Conservation (phyloP, 2,113 vertebrate genomes). For the Pagrus major region DNA sequence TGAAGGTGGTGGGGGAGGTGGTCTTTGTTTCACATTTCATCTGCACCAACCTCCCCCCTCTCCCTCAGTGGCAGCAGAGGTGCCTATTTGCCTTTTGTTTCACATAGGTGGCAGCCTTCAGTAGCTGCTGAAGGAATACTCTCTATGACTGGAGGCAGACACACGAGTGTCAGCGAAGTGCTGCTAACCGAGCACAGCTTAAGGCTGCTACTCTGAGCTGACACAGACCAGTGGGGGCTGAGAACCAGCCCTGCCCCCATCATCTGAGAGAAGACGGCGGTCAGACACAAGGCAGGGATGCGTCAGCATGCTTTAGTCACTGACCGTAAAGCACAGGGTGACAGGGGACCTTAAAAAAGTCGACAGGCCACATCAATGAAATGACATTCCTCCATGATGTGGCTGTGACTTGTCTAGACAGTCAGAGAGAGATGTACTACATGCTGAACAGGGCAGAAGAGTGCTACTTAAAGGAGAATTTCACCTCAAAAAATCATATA, state of each 20-base stretch:
- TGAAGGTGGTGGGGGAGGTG: conserved; percentile 46
- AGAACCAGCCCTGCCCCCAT: conserved; percentile 10
- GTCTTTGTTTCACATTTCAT: conserved; percentile 78
- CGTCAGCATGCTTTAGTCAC: conserved; percentile 53
- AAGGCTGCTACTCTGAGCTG: conserved; percentile 31
- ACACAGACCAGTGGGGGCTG: conserved; percentile 1
- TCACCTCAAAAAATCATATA: too few relatives aligned
- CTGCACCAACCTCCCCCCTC: conserved; percentile 17
- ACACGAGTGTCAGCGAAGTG: conserved; percentile 15
- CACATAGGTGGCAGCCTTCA: conserved; percentile 46
- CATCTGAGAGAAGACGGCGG: not conserved
- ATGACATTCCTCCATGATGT: conserved; percentile 10
- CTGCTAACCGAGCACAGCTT: conserved; percentile 20
- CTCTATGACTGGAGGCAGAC: not conserved
- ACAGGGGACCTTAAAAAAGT: conserved; percentile 41
- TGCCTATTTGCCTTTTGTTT: conserved; percentile 28
- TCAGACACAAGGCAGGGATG: conserved; percentile 35
- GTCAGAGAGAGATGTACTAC: not conserved
- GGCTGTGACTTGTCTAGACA: conserved; percentile 22
- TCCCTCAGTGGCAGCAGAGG: not conserved
- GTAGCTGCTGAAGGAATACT: conserved; percentile 3
- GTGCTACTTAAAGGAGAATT: not conserved
- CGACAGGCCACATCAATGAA: conserved; percentile 39
- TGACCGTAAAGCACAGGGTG: conserved; percentile 40
- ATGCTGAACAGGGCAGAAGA: not conserved